Base-by-base conservation (phyloP, 2,888 invertebrate genomes). In the Itoplectis maculator region DNA sequence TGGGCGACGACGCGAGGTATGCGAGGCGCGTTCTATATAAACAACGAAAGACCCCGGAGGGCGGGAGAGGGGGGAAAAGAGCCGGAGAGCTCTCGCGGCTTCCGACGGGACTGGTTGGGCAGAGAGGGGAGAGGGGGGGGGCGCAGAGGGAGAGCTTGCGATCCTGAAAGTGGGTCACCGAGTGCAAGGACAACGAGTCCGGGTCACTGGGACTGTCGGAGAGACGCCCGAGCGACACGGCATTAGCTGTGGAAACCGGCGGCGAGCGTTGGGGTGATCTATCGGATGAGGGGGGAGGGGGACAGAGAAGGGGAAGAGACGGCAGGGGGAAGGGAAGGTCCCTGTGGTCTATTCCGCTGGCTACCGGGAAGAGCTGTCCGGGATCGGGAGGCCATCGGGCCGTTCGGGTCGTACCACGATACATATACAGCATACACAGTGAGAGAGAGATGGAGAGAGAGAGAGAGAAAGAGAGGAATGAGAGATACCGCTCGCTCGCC, bases 121-220 rank as follows among this genome's bases (percentile, higher is more conserved):
- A n/a, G n/a, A n/a, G 45, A 65, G 23, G 29, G 47, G 15, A 23
- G 37, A 37, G n/a, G 69, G 63, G 65, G 63, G 51, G 63, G 59
- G 66, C 77, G 54, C 49, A 59, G 59, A 70, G 65, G 70, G 70
- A 75, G 74, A 75, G 45, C 51, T 79, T 75, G 74, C 72, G 63
- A 79, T 81, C 81, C 75, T 78, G 76, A 88, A 92, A 91, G 81
- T 90, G 82, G 92, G 92, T 88, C 90, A 89, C 82, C 76, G 87
- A 88, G 91, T 89, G 88, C 92, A 91, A 91, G 92, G 91, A 92
- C 91, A 88, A 87, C 86, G 85, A 86, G 88, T 89, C 87, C 89
- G 83, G 91, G 91, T 90, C 86, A 90, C 88, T 82, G 87, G 89
- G 88, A 88, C 87, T 85, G 61, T 75, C 35, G 68, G 72, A 65